Base-by-base conservation (phyloP, 2,888 invertebrate genomes). In the Psylliodes chrysocephalus region DNA sequence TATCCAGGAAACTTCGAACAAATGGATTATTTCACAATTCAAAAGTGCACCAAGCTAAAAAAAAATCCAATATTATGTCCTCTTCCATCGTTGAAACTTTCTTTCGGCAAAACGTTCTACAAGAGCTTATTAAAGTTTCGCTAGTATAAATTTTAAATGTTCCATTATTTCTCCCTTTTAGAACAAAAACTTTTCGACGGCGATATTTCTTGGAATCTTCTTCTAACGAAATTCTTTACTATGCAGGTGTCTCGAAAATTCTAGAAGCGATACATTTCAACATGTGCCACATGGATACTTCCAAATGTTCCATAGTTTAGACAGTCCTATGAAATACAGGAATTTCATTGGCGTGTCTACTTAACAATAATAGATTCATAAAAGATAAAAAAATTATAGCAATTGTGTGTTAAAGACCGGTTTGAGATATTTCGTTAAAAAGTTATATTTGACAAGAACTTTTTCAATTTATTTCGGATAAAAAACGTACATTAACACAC, bases 71-170 rank as follows among this genome's bases (percentile, higher is more conserved):
- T 63, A 66, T 63, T 54, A 54, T 59, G 28, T 44, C 22, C 49
- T 63, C 46, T 19, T n/a, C 6, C 25, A 19, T n/a, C 19, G n/a
- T 22, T 53, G 59, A 61, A 64, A 62, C 25, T 68, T 63, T 56
- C 56, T 28, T 65, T 57, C 53, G 51, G 53, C 6, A 66, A 60
- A 35, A 56, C 59, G 57, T 59, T 62, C 55, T 60, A 64, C 68
- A 63, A 67, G 69, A 66, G 63, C 59, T 67, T 68, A 71, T 71
- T 65, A 67, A 71, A 70, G 64, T 71, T 69, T 62, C 62, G 63
- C 63, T 56, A 65, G 65, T 67, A 70, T 70, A 69, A 69, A 66
- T 71, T 68, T 63, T 61, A 66, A 70, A 70, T 70, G 68, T 70
- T 69, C 69, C 70, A 70, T 69, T 70, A 70, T 62, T 67, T 64